These are phyloP conservation scores for Thysanoteuthis rhombus DNA, from an alignment of 2,888 invertebrate genomes.

Conservation along the genomic window DNA sequence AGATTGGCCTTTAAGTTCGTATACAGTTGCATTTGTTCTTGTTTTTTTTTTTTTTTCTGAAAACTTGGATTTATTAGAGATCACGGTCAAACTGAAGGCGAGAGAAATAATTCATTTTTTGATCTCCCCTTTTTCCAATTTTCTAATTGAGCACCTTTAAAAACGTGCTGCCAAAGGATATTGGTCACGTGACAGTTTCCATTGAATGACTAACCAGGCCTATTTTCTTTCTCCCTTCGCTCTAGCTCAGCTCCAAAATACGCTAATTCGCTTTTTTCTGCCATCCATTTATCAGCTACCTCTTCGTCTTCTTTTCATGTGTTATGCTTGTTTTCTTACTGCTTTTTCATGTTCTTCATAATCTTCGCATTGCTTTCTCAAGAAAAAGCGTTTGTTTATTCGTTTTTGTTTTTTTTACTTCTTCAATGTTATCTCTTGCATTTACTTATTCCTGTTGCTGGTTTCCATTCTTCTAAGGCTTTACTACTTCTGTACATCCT, in stretches of 20 bases:
- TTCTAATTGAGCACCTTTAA: no score
- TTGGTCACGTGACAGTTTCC: no score
- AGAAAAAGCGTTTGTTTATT: no score
- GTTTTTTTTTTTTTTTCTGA: no score
- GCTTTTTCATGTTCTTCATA: neutral
- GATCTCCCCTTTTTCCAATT: no score
- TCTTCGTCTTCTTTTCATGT: neutral
- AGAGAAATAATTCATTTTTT: no score
- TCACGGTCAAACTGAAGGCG: no score
- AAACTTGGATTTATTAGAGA: no score
- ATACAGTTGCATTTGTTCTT: no score
- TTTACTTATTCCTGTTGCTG: neutral
- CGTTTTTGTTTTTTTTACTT: neutral
- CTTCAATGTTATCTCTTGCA: neutral
- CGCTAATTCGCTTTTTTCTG: neutral
- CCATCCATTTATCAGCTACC: neutral
- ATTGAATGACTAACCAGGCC: no score
- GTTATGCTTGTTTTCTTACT: neutral
- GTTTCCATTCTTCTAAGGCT: neutral
- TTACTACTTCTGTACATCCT: neutral
- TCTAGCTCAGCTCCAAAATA: neutral
- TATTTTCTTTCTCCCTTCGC: neutral
- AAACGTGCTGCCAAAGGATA: no score
- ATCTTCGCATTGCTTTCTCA: neutral
- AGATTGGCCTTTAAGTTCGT: no score